Evolutionary conservation across 2,797 vertebrate species (phyloP).

Genomic region (Sebastiscus albofasciatus): DNA sequence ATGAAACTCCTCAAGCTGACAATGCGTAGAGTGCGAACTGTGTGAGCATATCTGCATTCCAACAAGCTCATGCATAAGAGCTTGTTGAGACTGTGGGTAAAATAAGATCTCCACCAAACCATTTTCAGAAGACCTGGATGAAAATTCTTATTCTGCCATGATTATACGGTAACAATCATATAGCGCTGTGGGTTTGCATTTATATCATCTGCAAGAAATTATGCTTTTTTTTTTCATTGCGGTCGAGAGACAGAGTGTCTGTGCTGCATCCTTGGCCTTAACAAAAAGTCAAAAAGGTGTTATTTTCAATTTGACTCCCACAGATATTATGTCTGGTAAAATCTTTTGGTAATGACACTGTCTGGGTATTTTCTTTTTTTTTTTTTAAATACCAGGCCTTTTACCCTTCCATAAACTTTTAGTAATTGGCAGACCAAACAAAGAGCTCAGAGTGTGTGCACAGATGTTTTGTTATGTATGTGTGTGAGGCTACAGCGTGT

Average conservation of each 20-base stretch:
- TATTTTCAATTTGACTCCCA: constrained; percentile 19
- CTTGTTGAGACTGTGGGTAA: not conserved
- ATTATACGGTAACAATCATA: not conserved
- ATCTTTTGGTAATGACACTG: constrained; percentile 11
- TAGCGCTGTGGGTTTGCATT: not conserved
- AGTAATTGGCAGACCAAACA: constrained; percentile 36
- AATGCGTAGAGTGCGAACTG: not conserved
- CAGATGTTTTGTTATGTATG: not conserved
- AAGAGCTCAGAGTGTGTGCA: not conserved
- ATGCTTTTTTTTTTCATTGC: not conserved
- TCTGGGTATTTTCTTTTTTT: constrained; percentile 13
- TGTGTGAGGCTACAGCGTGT: not conserved
- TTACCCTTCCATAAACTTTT: constrained; percentile 17
- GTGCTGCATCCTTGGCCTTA: constrained; percentile 6
- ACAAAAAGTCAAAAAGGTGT: constrained; percentile 18
- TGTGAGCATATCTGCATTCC: not conserved
- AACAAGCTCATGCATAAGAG: not conserved
- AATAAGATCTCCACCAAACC: not conserved
- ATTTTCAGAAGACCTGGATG: not conserved
- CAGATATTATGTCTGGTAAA: constrained; percentile 14
- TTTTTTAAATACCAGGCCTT: constrained; percentile 18
- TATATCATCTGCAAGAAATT: not conserved
- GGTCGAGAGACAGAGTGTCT: not conserved
- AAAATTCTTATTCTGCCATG: not conserved
- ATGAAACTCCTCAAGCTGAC: not conserved